These are phyloP conservation scores for Bettongia penicillata DNA, from an alignment of 2,113 vertebrate genomes.

Conservation along the genomic window DNA sequence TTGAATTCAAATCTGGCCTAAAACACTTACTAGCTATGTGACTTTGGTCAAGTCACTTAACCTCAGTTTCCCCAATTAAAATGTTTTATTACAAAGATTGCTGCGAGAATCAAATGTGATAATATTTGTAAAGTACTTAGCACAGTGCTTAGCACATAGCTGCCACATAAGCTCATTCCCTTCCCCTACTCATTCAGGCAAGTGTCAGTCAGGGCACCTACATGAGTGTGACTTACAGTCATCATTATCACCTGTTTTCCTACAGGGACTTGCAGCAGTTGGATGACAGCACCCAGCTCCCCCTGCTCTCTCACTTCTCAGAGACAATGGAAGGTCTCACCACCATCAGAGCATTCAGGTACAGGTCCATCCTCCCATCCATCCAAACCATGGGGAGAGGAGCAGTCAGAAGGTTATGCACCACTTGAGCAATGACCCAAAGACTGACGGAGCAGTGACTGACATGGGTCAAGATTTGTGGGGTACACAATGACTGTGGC, in stretches of 20 bases:
- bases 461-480: background rate
- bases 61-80: background rate
- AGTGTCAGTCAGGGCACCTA: background rate
- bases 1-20: background rate
- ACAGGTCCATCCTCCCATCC: constrained; percentile 7
- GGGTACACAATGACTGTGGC: background rate
- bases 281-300: constrained; percentile 97
- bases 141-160: background rate
- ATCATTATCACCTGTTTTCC: background rate
- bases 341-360: constrained; percentile 98
- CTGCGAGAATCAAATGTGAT: background rate
- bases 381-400: background rate
- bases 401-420: background rate
- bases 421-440: background rate
- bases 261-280: constrained; percentile 97
- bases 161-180: background rate
- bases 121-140: background rate
- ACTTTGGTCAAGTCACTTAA: background rate
- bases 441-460: background rate
- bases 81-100: background rate
- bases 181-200: background rate
- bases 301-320: constrained; percentile 96
- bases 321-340: constrained; percentile 97
- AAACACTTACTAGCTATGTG: background rate
- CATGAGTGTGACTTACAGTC: background rate